These are phyloP conservation scores for Diarsia rubi DNA, from an alignment of 2,888 invertebrate genomes.

Conservation along the genomic window DNA sequence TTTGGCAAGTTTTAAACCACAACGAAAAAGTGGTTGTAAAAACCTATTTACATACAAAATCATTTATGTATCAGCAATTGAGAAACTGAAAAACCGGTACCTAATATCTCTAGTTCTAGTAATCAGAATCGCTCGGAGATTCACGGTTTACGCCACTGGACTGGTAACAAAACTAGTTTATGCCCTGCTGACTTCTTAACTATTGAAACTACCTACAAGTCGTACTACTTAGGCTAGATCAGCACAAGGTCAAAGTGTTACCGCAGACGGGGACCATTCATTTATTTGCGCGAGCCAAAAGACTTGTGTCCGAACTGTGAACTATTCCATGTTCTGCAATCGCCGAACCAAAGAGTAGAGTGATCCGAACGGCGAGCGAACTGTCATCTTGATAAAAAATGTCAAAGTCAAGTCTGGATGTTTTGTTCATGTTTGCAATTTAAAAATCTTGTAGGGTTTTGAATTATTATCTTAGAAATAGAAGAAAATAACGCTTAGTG, in stretches of 20 bases:
- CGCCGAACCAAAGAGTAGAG: too few relatives aligned
- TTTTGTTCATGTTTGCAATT: slow-evolving; percentile 5
- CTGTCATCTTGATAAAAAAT: slow-evolving; percentile 21
- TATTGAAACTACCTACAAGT: neutral
- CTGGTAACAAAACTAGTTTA: neutral
- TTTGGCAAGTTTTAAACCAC: too few relatives aligned
- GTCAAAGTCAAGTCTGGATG: slow-evolving; percentile 22
- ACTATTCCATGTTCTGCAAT: neutral
- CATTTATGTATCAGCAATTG: too few relatives aligned
- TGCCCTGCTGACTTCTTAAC: neutral
- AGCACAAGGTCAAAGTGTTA: slow-evolving; percentile 4
- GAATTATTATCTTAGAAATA: neutral
- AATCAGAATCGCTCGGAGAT: neutral
- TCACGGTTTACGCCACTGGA: neutral
- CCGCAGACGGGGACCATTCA: neutral
- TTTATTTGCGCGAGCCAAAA: slow-evolving; percentile 1
- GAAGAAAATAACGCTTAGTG: neutral
- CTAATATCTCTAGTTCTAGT: neutral
- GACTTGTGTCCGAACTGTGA: slow-evolving; percentile 9
- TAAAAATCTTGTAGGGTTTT: slow-evolving; percentile 2
- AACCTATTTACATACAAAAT: too few relatives aligned
- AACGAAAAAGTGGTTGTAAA: too few relatives aligned
- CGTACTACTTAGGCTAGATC: neutral
- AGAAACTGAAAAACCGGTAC: neutral
- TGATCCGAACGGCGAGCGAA: neutral